Conservation (phyloP, 2,113 vertebrate species). For the Thomomys bottae region DNA sequence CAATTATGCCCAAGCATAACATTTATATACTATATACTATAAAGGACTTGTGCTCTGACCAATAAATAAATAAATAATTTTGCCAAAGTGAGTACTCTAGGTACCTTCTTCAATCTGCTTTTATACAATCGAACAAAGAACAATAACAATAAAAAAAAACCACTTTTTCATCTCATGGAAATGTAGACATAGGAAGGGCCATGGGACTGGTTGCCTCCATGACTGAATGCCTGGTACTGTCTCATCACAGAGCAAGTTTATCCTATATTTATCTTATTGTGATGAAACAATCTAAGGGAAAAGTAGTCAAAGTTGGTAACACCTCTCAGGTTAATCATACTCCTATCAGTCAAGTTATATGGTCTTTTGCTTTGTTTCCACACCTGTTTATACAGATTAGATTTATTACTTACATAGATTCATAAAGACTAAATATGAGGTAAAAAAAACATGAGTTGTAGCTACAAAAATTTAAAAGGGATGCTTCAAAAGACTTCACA, state of each 20-base stretch:
- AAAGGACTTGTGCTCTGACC: neutral
- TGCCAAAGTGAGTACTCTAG: neutral
- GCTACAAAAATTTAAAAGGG: neutral
- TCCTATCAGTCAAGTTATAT: neutral
- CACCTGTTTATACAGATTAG: neutral
- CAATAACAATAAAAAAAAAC: neutral
- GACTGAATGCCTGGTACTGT: neutral
- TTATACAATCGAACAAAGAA: neutral
- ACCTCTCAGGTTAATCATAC: too few species aligned
- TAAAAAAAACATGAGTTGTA: neutral
- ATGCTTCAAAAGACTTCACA: neutral
- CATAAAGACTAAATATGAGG: neutral
- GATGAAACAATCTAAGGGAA: too few species aligned
- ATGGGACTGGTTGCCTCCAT: neutral
- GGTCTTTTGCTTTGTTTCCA: neutral
- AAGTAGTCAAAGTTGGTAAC: neutral
- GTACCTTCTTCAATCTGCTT: neutral
- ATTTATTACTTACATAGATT: neutral
- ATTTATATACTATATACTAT: neutral
- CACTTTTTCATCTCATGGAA: neutral
- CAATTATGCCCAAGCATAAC: neutral
- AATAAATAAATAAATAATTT: neutral
- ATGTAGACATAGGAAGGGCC: neutral
- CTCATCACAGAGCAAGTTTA: neutral
- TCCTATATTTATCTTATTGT: neutral